Base-by-base conservation (phyloP, 2,888 invertebrate genomes). In the Athripsodes cinereus region DNA sequence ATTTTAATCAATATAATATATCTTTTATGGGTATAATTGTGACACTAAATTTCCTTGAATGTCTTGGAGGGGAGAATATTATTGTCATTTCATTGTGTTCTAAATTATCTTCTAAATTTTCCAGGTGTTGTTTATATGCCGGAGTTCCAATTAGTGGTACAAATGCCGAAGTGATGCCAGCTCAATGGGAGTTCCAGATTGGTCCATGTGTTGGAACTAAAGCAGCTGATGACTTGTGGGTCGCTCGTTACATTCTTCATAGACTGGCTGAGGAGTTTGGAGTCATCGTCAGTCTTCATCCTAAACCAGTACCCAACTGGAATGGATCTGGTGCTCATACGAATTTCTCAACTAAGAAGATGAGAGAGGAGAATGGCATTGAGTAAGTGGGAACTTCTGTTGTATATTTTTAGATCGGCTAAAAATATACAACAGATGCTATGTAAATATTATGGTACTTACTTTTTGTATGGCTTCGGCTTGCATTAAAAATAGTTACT, bases 131-230 rank as follows among this genome's bases (percentile, higher is more conserved):
- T 69, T 78, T 99, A 53, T 97, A 94, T 72, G 90, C 96, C 59
- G 98, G 97, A 48, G 81, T 96, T 62, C 90, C 91, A 67, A 89
- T 97, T 66, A 84, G 90, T 64, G 98, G 98, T 34, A 92, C 90
- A 34, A 99, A 98, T 71, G 97, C 97, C 3, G 98, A 99, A 78
- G 97, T 96, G 22, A 95, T 96, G 96, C 91, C 88, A 20, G 89
- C 89, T 22, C 93, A 91, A 79, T 91, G 91, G 91, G 90, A 91
- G 71, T 92, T 82, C 74, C 92, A 94, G 73, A 86, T 96, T 13
- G 96, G 96, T 2, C 94, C 94, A 0, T 89, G 92, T 64, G 79
- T 85, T 62, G 96, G 96, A 0, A 92, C 95, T 62, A 81, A 81
- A 52, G 85, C 84, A 62, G 83, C 88, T 3, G 94, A 95, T 69